Percentiles rank a stretch among this genome's conserved stretches.
phyloP scores from a whole-genome alignment of 2,113 vertebrate species.

The Xenopus laevis region DNA sequence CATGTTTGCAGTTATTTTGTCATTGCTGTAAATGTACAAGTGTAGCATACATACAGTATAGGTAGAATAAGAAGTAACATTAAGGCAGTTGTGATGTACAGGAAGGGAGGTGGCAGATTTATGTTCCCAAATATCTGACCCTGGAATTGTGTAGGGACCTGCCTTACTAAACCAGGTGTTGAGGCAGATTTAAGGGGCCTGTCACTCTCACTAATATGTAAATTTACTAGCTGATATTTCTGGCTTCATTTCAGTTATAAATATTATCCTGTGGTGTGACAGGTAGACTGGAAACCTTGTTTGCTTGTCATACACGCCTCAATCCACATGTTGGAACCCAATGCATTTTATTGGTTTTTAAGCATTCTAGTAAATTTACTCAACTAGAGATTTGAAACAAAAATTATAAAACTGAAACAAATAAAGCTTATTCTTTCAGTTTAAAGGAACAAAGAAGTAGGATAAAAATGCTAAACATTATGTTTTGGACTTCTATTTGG shows the following conservation, averaged over 20 bases:
- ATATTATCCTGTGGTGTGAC: constrained; percentile 41
- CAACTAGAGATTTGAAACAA: too few relatives aligned
- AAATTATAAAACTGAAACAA: too few relatives aligned
- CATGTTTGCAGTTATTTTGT: too few relatives aligned
- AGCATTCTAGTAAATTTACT: neutral
- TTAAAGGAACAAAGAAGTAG: too few relatives aligned
- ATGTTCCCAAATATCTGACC: constrained; percentile 7
- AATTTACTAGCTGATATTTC: constrained; percentile 44
- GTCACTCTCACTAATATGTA: constrained; percentile 32
- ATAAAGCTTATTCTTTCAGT: too few relatives aligned
- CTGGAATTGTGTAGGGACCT: constrained; percentile 7
- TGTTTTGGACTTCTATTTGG: too few relatives aligned
- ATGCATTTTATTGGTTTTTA: neutral
- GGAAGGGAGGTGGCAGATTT: neutral
- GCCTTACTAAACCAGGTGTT: constrained; percentile 25
- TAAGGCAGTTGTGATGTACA: neutral
- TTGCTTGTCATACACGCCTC: constrained; percentile 16
- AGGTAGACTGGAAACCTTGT: constrained; percentile 5
- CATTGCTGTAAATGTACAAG: too few relatives aligned
- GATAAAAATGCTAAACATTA: too few relatives aligned
- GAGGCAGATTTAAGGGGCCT: constrained; percentile 32
- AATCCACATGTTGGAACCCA: neutral
- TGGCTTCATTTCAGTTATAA: constrained; percentile 41
- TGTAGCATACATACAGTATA: too few relatives aligned
- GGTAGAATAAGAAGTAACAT: neutral